Conservation (phyloP, 2,888 invertebrate species). For the Nymphalis c-album region DNA sequence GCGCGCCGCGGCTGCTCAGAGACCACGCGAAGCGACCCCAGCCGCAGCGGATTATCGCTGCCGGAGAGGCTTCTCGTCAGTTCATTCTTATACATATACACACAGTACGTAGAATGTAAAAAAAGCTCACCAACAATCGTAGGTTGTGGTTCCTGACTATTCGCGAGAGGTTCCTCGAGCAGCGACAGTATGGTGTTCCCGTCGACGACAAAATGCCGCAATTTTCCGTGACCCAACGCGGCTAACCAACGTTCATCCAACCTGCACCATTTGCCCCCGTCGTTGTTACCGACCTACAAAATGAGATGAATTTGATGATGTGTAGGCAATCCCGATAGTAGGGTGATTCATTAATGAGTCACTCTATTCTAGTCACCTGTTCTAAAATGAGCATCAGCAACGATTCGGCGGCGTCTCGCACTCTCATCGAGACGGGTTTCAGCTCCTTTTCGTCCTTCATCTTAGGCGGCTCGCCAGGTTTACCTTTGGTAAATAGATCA, state of each 20-base stretch:
- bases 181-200: conserved; percentile 93
- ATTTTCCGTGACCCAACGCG: conserved; percentile 81
- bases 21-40: conserved; percentile 98
- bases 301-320: background rate
- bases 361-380: conserved; percentile 82
- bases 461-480: conserved; percentile 93
- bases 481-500: conserved; percentile 65
- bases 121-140: conserved; percentile 84
- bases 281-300: conserved; percentile 32
- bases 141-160: conserved; percentile 95
- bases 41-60: conserved; percentile 93
- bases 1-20: conserved; percentile 92
- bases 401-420: conserved; percentile 98
- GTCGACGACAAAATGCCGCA: conserved; percentile 93
- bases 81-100: too few species aligned
- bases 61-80: background rate
- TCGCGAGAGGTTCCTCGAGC: conserved; percentile 95
- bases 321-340: too few species aligned
- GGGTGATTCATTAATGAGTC: too few species aligned
- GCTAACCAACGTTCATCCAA: conserved; percentile 91
- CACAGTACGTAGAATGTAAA: background rate
- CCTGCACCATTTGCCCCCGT: conserved; percentile 88
- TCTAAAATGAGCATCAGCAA: conserved; percentile 94
- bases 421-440: conserved; percentile 98
- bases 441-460: conserved; percentile 97